A percentile compares a stretch with the other conserved stretches of the same genome.
Conservation (phyloP, 2,113 vertebrate genomes). For the Penelope pileata region DNA sequence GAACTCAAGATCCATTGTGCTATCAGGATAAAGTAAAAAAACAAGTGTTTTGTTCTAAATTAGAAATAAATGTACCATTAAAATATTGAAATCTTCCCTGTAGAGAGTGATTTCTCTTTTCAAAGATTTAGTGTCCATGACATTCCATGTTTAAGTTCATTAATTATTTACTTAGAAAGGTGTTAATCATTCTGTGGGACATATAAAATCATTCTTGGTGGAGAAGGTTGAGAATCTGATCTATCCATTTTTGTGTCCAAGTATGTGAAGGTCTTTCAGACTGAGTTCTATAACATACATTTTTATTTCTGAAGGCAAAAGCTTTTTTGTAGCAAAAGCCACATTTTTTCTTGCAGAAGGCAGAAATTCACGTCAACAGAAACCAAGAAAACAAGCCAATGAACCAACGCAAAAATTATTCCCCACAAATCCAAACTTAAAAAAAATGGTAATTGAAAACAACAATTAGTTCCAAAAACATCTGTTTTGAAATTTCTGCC, state of each 20-base stretch:
- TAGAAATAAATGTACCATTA: neutral
- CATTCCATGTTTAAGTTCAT: neutral
- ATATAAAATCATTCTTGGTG: neutral
- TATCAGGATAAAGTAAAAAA: neutral
- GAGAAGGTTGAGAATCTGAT: neutral
- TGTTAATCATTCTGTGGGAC: neutral
- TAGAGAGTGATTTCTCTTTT: neutral
- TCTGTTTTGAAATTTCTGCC: neutral
- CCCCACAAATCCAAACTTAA: neutral
- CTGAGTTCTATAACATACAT: neutral
- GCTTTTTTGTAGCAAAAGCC: neutral
- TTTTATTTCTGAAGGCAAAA: neutral
- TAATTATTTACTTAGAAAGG: neutral
- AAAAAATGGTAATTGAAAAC: neutral
- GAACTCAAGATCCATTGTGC: neutral
- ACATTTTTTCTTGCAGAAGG: neutral
- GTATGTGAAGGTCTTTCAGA: neutral
- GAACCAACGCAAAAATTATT: neutral
- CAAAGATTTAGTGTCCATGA: neutral
- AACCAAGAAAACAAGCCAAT: neutral
- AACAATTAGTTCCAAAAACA: neutral
- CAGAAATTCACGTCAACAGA: neutral
- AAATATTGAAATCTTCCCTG: neutral
- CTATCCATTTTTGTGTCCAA: neutral
- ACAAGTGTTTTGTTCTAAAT: accelerated